phyloP scores from a whole-genome alignment of 2,888 invertebrate genomes.

The Lissonota sp. region DNA sequence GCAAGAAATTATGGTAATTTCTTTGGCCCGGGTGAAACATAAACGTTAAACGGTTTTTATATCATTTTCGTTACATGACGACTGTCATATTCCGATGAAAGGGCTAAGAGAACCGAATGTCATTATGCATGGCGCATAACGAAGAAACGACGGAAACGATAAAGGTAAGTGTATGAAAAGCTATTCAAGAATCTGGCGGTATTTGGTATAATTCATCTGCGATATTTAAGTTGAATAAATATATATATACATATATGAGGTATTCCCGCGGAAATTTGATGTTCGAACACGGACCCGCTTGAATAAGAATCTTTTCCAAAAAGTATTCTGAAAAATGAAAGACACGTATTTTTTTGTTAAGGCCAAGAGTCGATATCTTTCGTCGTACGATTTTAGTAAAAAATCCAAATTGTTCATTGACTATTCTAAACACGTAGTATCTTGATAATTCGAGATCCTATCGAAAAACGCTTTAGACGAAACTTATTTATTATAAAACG shows the following conservation, averaged over 20 bases:
- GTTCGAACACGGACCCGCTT: too few species aligned
- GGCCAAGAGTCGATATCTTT: too few species aligned
- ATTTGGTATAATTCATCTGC: not conserved
- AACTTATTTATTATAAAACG: too few species aligned
- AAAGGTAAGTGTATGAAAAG: conserved; percentile 3
- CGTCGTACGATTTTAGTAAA: too few species aligned
- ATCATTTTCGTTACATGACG: conserved; percentile 38
- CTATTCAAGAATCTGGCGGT: conserved; percentile 8
- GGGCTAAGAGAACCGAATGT: conserved; percentile 21
- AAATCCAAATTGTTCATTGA: too few species aligned
- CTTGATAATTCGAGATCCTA: too few species aligned
- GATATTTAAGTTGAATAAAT: not conserved
- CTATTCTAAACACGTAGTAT: too few species aligned
- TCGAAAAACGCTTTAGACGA: too few species aligned
- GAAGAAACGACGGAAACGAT: conserved; percentile 11
- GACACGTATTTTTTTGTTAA: too few species aligned
- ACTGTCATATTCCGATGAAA: conserved; percentile 24
- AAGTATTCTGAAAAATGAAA: too few species aligned
- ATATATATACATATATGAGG: not conserved
- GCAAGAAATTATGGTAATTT: conserved; percentile 56
- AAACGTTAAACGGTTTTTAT: conserved; percentile 44
- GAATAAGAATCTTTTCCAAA: too few species aligned
- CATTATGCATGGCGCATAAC: conserved; percentile 40
- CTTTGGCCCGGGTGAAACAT: conserved; percentile 21
- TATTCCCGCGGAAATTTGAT: too few species aligned